These are phyloP conservation scores for Crax fasciolata DNA, from an alignment of 2,797 vertebrate genomes.

Conservation along the genomic window DNA sequence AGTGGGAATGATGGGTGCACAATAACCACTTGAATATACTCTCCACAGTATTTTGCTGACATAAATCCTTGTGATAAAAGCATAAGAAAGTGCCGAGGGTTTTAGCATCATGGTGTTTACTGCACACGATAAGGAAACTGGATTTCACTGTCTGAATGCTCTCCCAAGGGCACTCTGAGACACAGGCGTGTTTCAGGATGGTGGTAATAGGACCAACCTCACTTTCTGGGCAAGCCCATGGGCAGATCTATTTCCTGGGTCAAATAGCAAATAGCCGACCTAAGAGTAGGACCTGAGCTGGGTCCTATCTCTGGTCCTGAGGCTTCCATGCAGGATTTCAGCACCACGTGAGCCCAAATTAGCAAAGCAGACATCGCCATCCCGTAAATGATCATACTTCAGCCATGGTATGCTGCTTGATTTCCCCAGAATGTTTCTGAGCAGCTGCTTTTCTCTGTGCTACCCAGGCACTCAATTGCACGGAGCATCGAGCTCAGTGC, in stretches of 20 bases:
- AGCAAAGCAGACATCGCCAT: not conserved
- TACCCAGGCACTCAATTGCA: not conserved
- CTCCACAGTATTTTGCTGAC: constrained; percentile 1
- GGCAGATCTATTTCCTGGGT: not conserved
- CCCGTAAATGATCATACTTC: rapidly evolving
- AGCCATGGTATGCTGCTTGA: not conserved
- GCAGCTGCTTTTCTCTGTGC: not conserved
- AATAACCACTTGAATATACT: constrained; percentile 7
- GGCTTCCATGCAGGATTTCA: not conserved
- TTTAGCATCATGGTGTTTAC: constrained; percentile 7
- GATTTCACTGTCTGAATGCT: not conserved
- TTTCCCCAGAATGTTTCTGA: not conserved
- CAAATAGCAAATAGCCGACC: not conserved
- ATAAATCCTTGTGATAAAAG: constrained; percentile 14
- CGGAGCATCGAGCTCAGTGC: not conserved
- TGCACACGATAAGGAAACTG: not conserved
- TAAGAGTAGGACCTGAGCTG: not conserved
- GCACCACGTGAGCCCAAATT: not conserved
- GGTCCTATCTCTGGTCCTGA: not conserved
- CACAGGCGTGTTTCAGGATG: not conserved
- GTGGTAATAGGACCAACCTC: not conserved
- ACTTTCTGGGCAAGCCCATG: not conserved
- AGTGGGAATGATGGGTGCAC: not conserved
- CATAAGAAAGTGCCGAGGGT: not conserved
- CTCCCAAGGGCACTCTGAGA: not conserved